A percentile compares a stretch with the other conserved stretches of the same genome.
Conservation (phyloP, 2,888 invertebrate genomes). For the Nymphalis urticae region DNA sequence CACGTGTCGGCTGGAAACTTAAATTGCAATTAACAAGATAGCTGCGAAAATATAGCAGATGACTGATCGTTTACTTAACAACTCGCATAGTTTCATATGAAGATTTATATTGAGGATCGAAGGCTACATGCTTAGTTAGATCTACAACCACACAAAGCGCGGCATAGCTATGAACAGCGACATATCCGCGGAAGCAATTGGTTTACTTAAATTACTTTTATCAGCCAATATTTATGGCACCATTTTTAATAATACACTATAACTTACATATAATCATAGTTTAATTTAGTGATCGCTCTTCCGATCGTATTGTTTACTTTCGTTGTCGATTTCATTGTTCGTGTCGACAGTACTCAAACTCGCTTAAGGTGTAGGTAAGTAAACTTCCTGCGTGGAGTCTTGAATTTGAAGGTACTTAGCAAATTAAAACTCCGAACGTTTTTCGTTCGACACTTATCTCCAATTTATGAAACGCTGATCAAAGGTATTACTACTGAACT, state of each 20-base stretch:
- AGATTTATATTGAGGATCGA: neutral
- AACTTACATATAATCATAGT: slow-evolving; percentile 21
- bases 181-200: slow-evolving; percentile 20
- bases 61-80: neutral
- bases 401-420: neutral
- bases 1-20: neutral
- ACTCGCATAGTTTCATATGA: neutral
- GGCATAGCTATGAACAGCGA: neutral
- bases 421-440: neutral
- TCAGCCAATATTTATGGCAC: slow-evolving; percentile 12
- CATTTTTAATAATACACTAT: slow-evolving; percentile 13
- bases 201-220: slow-evolving; percentile 6
- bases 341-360: slow-evolving; percentile 24
- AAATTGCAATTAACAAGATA: neutral
- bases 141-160: neutral
- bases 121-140: neutral
- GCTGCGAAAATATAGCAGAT: too few species aligned
- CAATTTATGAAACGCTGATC: neutral
- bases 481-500: too few species aligned
- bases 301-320: neutral
- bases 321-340: too few species aligned
- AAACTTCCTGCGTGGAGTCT: neutral
- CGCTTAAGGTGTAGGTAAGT: neutral
- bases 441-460: neutral
- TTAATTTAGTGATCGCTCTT: slow-evolving; percentile 27